Evolutionary conservation across 2,113 vertebrate genomes (phyloP).

Genomic region (Notothenia rossii): DNA sequence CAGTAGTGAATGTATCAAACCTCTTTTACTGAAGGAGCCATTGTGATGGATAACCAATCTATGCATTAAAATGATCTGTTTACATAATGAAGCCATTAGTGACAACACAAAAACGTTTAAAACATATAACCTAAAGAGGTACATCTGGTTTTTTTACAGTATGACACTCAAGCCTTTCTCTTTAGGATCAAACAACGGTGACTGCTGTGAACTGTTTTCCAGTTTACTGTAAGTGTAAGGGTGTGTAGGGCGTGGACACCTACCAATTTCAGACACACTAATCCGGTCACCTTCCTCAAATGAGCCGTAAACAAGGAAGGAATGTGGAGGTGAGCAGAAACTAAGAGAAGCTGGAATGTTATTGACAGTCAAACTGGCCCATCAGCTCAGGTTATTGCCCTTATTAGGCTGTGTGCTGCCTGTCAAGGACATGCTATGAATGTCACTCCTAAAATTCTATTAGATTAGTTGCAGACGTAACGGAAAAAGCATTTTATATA

Average conservation of each 20-base stretch:
- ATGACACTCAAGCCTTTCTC: not conserved
- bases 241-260: not conserved
- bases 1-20: no score
- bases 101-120: no score
- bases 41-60: not conserved
- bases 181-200: not conserved
- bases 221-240: slow-evolving; percentile 11
- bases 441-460: slow-evolving; percentile 26
- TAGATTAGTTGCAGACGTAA: not conserved
- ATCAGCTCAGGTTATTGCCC: slow-evolving; percentile 27
- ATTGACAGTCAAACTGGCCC: slow-evolving; percentile 29
- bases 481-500: slow-evolving; percentile 38
- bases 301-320: slow-evolving; percentile 41
- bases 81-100: not conserved
- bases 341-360: slow-evolving; percentile 19
- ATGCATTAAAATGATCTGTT: not conserved
- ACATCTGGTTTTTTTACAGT: no score
- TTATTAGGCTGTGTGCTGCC: slow-evolving; percentile 35
- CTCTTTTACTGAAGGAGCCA: not conserved
- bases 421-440: not conserved
- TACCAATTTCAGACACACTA: slow-evolving; percentile 36
- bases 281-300: slow-evolving; percentile 37
- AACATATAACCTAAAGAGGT: no score
- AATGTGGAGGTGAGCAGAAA: slow-evolving; percentile 55
- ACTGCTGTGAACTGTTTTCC: no score